Percentiles rank a stretch among this genome's conserved stretches.
Evolutionary conservation across 2,113 vertebrate species (phyloP).

Genomic region (Rhabdomys dilectus): DNA sequence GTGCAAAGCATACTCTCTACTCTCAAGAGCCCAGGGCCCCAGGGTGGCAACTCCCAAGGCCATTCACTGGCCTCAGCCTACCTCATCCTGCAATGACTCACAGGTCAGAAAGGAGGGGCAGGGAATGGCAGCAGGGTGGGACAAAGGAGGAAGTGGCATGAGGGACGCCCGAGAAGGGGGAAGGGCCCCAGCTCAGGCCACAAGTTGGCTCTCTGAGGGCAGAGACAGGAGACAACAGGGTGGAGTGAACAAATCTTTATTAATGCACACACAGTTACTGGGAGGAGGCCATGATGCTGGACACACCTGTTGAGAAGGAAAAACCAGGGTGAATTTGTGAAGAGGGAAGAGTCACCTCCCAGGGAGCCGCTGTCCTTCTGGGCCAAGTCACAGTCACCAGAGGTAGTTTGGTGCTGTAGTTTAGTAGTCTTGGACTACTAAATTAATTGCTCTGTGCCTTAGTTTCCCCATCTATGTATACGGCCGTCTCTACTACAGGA

Average conservation of each 20-base stretch:
- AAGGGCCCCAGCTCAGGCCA: neutral
- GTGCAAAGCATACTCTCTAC: neutral
- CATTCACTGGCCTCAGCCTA: neutral
- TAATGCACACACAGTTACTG: conserved; percentile 86
- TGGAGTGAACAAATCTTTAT: conserved; percentile 71
- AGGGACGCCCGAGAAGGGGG: neutral
- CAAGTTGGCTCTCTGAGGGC: neutral
- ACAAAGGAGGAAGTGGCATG: neutral
- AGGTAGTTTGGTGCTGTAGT: neutral
- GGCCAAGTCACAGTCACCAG: neutral
- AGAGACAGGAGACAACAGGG: neutral
- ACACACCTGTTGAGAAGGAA: conserved; percentile 82
- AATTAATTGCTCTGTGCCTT: too few relatives aligned
- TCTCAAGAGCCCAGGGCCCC: neutral
- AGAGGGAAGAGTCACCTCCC: neutral
- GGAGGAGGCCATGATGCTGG: conserved; percentile 95
- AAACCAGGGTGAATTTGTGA: neutral
- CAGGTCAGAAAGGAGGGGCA: neutral
- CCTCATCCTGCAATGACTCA: neutral
- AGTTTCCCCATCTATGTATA: neutral
- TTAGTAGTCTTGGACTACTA: neutral
- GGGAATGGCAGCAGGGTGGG: neutral
- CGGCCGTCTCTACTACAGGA: neutral
- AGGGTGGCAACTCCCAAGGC: neutral
- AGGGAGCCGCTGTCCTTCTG: neutral